Conservation (phyloP, 2,113 vertebrate species). For the Anhinga rufa region DNA sequence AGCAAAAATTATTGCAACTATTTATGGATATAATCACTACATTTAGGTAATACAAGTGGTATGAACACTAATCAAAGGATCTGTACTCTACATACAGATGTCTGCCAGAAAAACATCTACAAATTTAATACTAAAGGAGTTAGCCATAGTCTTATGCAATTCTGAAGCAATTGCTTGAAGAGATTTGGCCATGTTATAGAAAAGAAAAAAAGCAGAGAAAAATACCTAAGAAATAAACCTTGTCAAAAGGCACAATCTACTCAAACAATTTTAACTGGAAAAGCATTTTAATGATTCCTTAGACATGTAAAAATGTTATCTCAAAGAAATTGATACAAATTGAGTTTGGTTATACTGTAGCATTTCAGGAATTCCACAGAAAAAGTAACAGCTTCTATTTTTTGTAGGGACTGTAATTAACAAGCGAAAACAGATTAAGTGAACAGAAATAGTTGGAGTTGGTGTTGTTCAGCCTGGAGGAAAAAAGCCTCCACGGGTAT, state of each 20-base stretch:
- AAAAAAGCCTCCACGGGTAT: background rate
- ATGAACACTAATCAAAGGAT: conserved; percentile 2
- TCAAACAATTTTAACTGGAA: background rate
- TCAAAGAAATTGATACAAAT: background rate
- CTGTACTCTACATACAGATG: background rate
- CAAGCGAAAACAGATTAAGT: background rate
- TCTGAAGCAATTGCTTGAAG: background rate
- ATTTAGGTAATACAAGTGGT: background rate
- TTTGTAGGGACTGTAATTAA: background rate
- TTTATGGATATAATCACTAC: background rate
- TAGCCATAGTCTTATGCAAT: background rate
- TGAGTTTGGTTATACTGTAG: background rate
- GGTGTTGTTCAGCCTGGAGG: background rate
- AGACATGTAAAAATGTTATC: background rate
- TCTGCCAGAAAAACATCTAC: background rate
- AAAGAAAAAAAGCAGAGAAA: background rate
- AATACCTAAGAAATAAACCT: background rate
- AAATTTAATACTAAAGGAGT: background rate
- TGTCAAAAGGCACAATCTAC: background rate
- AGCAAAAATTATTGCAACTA: background rate
- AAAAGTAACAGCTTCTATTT: background rate
- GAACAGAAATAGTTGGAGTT: background rate
- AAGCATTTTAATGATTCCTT: background rate
- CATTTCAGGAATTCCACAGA: background rate
- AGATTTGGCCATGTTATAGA: background rate